These are phyloP conservation scores for Eristalis tenax DNA, from an alignment of 2,888 invertebrate genomes.

Conservation along the genomic window DNA sequence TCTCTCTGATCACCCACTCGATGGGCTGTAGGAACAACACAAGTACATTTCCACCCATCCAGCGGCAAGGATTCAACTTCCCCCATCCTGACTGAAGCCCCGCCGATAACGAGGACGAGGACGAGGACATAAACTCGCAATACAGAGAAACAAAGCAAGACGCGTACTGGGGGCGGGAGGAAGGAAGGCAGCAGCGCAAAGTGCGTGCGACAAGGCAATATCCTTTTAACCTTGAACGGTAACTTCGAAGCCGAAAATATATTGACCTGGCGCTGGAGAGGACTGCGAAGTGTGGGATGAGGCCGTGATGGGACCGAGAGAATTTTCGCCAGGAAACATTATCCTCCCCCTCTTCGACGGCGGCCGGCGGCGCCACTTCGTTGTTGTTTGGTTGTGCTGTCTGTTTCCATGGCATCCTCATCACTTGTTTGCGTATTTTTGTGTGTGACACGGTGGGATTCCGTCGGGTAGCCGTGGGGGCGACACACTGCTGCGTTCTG, in stretches of 20 bases:
- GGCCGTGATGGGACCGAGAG: background rate
- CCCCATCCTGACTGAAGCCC: slow-evolving; percentile 17
- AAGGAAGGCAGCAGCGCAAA: background rate
- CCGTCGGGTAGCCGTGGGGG: background rate
- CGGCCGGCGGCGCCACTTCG: slow-evolving; percentile 55
- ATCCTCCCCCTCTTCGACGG: slow-evolving; percentile 12
- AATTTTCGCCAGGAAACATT: slow-evolving; percentile 69
- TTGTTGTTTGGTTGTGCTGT: slow-evolving; percentile 61
- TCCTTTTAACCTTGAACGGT: slow-evolving; percentile 81
- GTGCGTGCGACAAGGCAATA: slow-evolving; percentile 77
- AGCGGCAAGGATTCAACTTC: slow-evolving; percentile 18
- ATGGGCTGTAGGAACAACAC: background rate
- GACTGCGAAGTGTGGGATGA: slow-evolving; percentile 2
- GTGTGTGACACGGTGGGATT: slow-evolving; percentile 9
- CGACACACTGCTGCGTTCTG: slow-evolving; percentile 24
- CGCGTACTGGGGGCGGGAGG: background rate
- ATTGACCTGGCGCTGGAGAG: slow-evolving; percentile 77
- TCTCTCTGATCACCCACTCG: background rate
- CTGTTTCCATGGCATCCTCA: slow-evolving; percentile 67
- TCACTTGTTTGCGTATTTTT: slow-evolving; percentile 39
- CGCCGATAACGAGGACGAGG: background rate
- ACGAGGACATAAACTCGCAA: background rate
- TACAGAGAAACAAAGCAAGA: background rate
- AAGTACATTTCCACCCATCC: background rate
- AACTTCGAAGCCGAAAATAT: slow-evolving; percentile 79